phyloP scores from a whole-genome alignment of 2,113 vertebrate genomes.

The Coptodon bakossiorum region DNA sequence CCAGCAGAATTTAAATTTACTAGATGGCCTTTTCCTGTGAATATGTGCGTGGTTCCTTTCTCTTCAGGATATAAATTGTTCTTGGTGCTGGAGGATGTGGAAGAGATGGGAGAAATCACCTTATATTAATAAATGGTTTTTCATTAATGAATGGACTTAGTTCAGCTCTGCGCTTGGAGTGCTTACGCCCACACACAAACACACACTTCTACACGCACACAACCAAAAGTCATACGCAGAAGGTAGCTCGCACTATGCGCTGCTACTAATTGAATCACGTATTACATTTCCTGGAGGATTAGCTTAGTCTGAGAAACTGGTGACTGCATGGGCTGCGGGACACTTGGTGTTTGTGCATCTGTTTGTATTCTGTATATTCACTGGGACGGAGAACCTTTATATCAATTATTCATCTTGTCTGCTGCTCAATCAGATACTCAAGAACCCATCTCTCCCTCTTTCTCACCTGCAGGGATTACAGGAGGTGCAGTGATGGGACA shows the following conservation, averaged over 20 bases:
- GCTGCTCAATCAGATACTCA: conserved; percentile 58
- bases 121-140: conserved; percentile 19
- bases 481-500: conserved; percentile 17
- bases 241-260: not conserved
- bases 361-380: conserved; percentile 34
- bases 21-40: not conserved
- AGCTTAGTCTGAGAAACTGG: conserved; percentile 40
- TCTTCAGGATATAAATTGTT: not conserved
- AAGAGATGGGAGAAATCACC: not conserved
- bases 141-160: conserved; percentile 35
- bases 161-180: not conserved
- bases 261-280: conserved; percentile 52
- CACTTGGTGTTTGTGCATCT: conserved; percentile 26
- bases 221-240: not conserved
- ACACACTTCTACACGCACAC: not conserved
- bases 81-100: not conserved
- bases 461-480: conserved; percentile 58
- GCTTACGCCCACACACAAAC: not conserved
- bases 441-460: conserved; percentile 29
- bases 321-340: conserved; percentile 8
- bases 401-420: conserved; percentile 65
- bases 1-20: not conserved
- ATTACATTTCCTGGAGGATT: conserved; percentile 60
- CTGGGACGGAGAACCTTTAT: conserved; percentile 23
- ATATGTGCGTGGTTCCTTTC: not conserved